These are phyloP conservation scores for Pseudomyrmex pallidus DNA, from an alignment of 1,140 invertebrate species.

Conservation along the genomic window DNA sequence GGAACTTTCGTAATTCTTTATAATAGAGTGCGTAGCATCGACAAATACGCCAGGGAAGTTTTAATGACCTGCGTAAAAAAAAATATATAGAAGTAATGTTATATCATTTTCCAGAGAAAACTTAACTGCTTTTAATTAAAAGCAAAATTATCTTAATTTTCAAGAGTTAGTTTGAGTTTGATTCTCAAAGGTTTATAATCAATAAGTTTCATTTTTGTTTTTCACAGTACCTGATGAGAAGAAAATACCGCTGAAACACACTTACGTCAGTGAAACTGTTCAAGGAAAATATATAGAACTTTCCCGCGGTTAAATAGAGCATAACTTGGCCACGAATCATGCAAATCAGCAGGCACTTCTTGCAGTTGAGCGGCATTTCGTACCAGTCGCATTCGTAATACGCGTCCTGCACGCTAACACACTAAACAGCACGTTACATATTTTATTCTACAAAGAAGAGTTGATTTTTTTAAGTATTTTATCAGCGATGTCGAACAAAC, in stretches of 20 bases:
- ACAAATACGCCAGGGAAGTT: conserved; percentile 47
- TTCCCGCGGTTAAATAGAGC: conserved; percentile 69
- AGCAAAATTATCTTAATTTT: background rate
- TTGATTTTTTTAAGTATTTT: background rate
- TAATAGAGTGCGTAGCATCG: conserved; percentile 42
- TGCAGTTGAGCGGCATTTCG: conserved; percentile 37
- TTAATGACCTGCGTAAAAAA: conserved; percentile 38
- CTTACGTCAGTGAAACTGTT: conserved; percentile 68
- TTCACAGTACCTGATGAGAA: background rate
- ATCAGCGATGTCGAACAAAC: background rate
- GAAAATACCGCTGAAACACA: background rate
- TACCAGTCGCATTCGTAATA: conserved; percentile 70
- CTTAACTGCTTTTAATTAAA: too few relatives aligned
- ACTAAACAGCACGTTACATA: conserved; percentile 35
- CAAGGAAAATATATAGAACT: conserved; percentile 70
- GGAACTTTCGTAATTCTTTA: background rate
- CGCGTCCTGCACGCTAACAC: conserved; percentile 59
- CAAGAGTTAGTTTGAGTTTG: too few relatives aligned
- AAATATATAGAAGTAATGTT: background rate
- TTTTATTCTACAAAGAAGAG: background rate
- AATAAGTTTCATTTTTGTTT: background rate
- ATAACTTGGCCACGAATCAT: conserved; percentile 69
- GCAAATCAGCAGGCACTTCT: conserved; percentile 51
- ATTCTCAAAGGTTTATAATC: too few relatives aligned
- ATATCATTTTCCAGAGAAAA: too few relatives aligned